Evolutionary conservation across 2,888 invertebrate species (phyloP), one percentile per base, ranked within the genome.

Genomic region (Candidula unifasciata): DNA sequence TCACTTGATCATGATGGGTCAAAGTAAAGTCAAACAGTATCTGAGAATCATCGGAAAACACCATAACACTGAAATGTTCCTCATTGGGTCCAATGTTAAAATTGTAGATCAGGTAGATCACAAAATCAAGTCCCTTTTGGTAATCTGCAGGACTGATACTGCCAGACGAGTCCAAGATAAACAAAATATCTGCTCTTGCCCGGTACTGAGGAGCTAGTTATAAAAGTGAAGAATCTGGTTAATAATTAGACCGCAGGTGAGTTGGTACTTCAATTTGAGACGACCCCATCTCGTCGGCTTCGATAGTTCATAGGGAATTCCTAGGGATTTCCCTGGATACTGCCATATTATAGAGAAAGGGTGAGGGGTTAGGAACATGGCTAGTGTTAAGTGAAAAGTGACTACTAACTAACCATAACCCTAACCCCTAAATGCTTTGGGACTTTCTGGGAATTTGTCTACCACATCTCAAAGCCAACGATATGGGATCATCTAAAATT

Each of bases 71-170:
- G 64, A 77, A 77, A 33, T 2, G 30, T 27, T 35, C 60, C 21
- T 57, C 77, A 30, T n/a, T 52, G 16, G 77, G 77, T 27, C 77
- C 77, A 60, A 77, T 33, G n/a, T 57, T 77, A 77, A 77, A 77
- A 24, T 18, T 35, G 10, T 60, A 24, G 0, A 35, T 60, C 77
- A 77, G 33, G 16, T 77, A 16, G 3, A 60, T 6, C 18, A 33
- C 77, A 60, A 77, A 77, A 33, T 60, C 37, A 27, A 57, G 64
- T 77, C 60, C 77, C 21, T 60, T 77, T 33, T 33, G 30, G 35
- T 77, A 77, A 37, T 77, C 77, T 18, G 1, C 2, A 0, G 57
- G 13, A 0, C 35, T n/a, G 24, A 77, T 57, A 44, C 77, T 77
- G 57, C 77, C 35, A 60, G 77, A 77, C 13, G 77, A 57, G 33